These are phyloP conservation scores for Hippasteria phrygiana DNA, from an alignment of 53 echinoderm and acorn worm species.

Conservation along the genomic window DNA sequence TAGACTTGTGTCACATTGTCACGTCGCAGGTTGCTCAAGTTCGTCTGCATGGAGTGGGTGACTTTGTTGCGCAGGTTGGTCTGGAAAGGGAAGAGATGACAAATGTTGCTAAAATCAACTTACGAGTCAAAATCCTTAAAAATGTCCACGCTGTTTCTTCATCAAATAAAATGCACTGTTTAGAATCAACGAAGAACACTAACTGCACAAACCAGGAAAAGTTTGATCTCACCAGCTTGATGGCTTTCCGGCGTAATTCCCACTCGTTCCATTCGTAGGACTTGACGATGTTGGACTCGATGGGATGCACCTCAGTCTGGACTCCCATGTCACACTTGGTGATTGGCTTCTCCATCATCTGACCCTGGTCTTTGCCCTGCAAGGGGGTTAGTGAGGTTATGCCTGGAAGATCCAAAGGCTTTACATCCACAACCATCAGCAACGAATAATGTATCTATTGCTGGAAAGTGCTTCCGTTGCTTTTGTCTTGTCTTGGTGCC, in stretches of 20 bases:
- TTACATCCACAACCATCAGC: background rate
- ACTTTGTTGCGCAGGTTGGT: conserved; percentile 94
- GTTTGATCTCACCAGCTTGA: conserved; percentile 90
- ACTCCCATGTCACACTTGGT: conserved; percentile 98
- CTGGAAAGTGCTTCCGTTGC: too few relatives aligned
- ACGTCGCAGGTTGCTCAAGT: conserved; percentile 95
- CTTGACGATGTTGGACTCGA: conserved; percentile 99
- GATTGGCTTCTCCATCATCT: conserved; percentile 99
- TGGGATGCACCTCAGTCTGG: conserved; percentile 96
- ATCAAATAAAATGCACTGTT: too few relatives aligned
- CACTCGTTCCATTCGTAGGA: conserved; percentile 99
- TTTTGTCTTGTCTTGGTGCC: too few relatives aligned
- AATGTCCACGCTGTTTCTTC: background rate
- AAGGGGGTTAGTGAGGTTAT: background rate
- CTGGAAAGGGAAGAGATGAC: conserved; percentile 36
- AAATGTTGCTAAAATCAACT: background rate
- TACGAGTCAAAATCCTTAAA: background rate
- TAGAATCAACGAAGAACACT: too few relatives aligned
- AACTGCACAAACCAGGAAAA: too few relatives aligned
- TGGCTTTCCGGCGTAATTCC: conserved; percentile 96
- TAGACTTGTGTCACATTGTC: conserved; percentile 98
- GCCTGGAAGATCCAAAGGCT: background rate
- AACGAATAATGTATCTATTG: too few relatives aligned
- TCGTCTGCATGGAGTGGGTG: conserved; percentile 98
- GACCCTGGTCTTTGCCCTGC: conserved; percentile 96